A percentile compares a stretch with the other conserved stretches of the same genome.
These are phyloP conservation scores for Psittacula cyanocephala DNA, from an alignment of 2,113 vertebrate genomes.

Conservation along the genomic window DNA sequence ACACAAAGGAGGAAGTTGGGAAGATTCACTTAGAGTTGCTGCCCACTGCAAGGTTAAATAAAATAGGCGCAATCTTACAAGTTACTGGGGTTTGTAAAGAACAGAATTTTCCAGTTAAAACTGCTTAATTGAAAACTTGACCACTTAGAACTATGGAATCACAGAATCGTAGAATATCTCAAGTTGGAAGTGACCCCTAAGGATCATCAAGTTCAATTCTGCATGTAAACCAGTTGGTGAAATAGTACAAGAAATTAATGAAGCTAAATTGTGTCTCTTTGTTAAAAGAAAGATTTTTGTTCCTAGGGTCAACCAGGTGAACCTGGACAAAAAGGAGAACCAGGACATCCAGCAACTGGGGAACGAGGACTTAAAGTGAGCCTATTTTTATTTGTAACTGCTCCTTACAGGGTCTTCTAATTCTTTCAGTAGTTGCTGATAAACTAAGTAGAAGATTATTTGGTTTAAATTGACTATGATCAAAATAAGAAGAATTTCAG, in stretches of 20 bases:
- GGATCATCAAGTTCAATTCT: neutral
- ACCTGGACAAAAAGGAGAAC: constrained; percentile 62
- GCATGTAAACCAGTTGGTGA: neutral
- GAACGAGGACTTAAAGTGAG: constrained; percentile 80
- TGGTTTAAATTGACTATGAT: neutral
- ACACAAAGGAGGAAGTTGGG: neutral
- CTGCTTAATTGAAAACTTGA: neutral
- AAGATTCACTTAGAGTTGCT: neutral
- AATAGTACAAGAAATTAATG: neutral
- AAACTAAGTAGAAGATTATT: neutral
- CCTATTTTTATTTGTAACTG: neutral
- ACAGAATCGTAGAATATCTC: neutral
- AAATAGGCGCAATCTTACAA: neutral
- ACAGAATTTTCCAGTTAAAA: neutral
- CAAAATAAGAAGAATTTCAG: neutral
- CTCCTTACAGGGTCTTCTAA: neutral
- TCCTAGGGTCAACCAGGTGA: constrained; percentile 65
- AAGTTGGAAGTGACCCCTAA: neutral
- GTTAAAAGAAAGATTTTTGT: neutral
- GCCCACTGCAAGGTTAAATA: neutral
- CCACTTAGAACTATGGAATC: neutral
- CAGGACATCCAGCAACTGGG: constrained; percentile 69
- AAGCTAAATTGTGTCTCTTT: neutral
- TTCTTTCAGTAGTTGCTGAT: neutral
- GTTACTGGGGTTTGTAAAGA: neutral